Evolutionary conservation across 2,113 vertebrate species (phyloP).

Genomic region (Pteropus alecto): DNA sequence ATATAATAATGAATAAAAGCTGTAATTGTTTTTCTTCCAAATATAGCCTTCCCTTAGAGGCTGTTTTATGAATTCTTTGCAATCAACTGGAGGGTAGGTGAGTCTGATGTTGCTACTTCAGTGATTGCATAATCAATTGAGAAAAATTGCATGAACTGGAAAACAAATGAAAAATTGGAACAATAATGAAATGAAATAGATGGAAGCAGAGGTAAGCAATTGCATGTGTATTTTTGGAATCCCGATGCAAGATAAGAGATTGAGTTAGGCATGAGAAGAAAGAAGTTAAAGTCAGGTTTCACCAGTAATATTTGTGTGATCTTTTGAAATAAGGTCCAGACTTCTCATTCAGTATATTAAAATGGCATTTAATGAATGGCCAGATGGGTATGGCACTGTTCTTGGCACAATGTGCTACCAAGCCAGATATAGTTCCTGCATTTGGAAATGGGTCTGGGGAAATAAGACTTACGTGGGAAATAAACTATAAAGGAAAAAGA

Average conservation of each 20-base stretch:
- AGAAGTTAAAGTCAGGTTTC: not conserved
- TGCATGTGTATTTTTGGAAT: constrained; percentile 31
- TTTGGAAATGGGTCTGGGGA: not conserved
- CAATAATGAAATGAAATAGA: constrained; percentile 38
- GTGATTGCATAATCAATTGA: constrained; percentile 61
- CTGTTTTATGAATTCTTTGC: constrained; percentile 41
- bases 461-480: not conserved
- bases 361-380: not conserved
- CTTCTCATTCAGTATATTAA: not conserved
- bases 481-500: not conserved
- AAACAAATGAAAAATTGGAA: constrained; percentile 7
- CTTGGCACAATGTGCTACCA: not conserved
- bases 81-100: constrained; percentile 54
- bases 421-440: not conserved
- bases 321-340: not conserved
- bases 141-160: not conserved
- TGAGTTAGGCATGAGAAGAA: not conserved
- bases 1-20: constrained; percentile 64
- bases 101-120: constrained; percentile 62
- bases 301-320: not conserved
- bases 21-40: constrained; percentile 39
- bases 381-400: not conserved
- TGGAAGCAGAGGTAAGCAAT: not conserved
- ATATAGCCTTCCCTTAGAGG: constrained; percentile 53
- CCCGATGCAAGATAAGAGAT: not conserved